phyloP scores from a whole-genome alignment of 2,888 invertebrate genomes.

The Dysmachus trigonus region DNA sequence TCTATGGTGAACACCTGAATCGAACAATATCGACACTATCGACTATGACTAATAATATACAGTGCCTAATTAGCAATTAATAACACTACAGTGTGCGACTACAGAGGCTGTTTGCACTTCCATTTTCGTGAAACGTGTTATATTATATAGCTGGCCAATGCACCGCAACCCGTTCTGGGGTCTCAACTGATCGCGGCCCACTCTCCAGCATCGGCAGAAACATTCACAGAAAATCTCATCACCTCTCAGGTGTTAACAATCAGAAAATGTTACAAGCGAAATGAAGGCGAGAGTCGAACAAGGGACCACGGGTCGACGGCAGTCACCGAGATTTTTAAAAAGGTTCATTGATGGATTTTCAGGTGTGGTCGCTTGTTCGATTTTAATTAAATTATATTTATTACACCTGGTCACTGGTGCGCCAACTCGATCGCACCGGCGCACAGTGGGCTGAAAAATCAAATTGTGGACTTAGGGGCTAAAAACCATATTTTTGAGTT shows the following conservation, averaged over 20 bases:
- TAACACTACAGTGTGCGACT: slow-evolving; percentile 16
- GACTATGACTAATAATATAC: slow-evolving; percentile 31
- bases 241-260: slow-evolving; percentile 26
- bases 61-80: slow-evolving; percentile 34
- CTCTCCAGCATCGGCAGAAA: background rate
- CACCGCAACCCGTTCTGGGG: background rate
- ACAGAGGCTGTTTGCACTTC: slow-evolving; percentile 10
- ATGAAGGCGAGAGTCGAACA: slow-evolving; percentile 14
- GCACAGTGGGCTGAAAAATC: too few species aligned
- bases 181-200: background rate
- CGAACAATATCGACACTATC: background rate
- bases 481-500: too few species aligned
- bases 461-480: too few species aligned
- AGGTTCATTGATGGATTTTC: slow-evolving; percentile 30
- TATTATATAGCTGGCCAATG: background rate
- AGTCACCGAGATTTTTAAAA: slow-evolving; percentile 20
- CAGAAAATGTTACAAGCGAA: slow-evolving; percentile 15
- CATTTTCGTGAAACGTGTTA: background rate
- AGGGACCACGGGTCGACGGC: slow-evolving; percentile 10
- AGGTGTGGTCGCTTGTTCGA: slow-evolving; percentile 42
- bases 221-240: slow-evolving; percentile 6
- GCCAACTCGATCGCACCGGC: background rate
- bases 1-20: slow-evolving; percentile 21
- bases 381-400: slow-evolving; percentile 45
- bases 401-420: slow-evolving; percentile 14